Evolutionary conservation across 2,113 vertebrate genomes (phyloP).

Genomic region (Ammodytes dubius): DNA sequence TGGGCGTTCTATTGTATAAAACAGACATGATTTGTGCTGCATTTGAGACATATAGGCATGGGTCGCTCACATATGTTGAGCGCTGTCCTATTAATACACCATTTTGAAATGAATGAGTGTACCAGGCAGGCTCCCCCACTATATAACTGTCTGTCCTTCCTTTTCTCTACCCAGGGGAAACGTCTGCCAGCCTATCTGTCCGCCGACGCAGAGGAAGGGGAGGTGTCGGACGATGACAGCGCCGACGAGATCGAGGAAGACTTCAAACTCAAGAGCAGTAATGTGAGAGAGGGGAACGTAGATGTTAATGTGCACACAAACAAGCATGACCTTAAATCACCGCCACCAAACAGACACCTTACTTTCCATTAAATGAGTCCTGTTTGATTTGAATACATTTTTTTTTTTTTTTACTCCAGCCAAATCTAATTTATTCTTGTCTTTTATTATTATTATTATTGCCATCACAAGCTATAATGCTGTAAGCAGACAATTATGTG

Average conservation of each 20-base stretch:
- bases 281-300: slow-evolving; percentile 77
- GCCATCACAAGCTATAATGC: neutral
- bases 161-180: slow-evolving; percentile 89
- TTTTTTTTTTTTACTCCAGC: too few relatives aligned
- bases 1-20: slow-evolving; percentile 19
- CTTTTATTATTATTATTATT: too few relatives aligned
- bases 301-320: slow-evolving; percentile 19
- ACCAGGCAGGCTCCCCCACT: neutral
- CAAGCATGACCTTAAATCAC: neutral
- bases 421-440: too few relatives aligned
- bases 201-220: slow-evolving; percentile 95
- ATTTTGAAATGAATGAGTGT: neutral
- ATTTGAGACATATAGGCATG: neutral
- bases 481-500: neutral
- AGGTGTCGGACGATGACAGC: slow-evolving; percentile 97
- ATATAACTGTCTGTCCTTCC: slow-evolving; percentile 21
- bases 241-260: slow-evolving; percentile 98
- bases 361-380: neutral
- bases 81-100: too few relatives aligned
- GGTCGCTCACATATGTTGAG: neutral
- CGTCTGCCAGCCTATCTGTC: slow-evolving; percentile 92
- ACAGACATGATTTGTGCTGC: neutral
- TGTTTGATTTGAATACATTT: too few relatives aligned
- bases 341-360: neutral
- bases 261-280: slow-evolving; percentile 93